phyloP scores from a whole-genome alignment of 2,888 invertebrate genomes.

The Ditylenchus weischeri region DNA sequence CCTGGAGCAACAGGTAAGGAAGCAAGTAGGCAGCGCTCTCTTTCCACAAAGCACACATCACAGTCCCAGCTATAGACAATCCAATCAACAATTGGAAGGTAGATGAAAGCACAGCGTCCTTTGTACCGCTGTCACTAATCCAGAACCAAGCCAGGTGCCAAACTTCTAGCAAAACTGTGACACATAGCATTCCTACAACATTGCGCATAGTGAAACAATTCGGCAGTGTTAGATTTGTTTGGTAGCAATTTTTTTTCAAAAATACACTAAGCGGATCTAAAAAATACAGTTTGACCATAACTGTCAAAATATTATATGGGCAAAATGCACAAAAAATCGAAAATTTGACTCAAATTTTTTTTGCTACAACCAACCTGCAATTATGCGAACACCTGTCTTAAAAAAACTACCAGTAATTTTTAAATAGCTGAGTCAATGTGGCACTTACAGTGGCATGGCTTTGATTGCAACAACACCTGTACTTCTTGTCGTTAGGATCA shows the following conservation, averaged over 20 bases:
- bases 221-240: too few species aligned
- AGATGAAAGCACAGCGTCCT: slow-evolving; percentile 19
- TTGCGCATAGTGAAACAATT: too few species aligned
- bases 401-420: not conserved
- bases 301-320: too few species aligned
- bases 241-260: too few species aligned
- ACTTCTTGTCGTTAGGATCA: slow-evolving; percentile 40
- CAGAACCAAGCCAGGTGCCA: slow-evolving; percentile 41
- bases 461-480: slow-evolving; percentile 42
- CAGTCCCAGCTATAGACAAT: slow-evolving; percentile 34
- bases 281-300: too few species aligned
- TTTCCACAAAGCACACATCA: slow-evolving; percentile 39
- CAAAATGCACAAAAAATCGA: too few species aligned
- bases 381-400: slow-evolving; percentile 47
- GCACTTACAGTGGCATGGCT: slow-evolving; percentile 37
- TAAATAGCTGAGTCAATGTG: not conserved
- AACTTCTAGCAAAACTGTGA: slow-evolving; percentile 46
- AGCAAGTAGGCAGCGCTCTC: slow-evolving; percentile 42
- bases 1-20: slow-evolving; percentile 46
- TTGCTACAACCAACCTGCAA: slow-evolving; percentile 25
- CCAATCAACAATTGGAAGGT: slow-evolving; percentile 42
- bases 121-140: slow-evolving; percentile 14
- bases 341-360: too few species aligned
- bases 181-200: slow-evolving; percentile 33
- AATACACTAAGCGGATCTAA: too few species aligned